phyloP scores from a whole-genome alignment of 2,113 vertebrate genomes.

The Leptobrachium leishanense region DNA sequence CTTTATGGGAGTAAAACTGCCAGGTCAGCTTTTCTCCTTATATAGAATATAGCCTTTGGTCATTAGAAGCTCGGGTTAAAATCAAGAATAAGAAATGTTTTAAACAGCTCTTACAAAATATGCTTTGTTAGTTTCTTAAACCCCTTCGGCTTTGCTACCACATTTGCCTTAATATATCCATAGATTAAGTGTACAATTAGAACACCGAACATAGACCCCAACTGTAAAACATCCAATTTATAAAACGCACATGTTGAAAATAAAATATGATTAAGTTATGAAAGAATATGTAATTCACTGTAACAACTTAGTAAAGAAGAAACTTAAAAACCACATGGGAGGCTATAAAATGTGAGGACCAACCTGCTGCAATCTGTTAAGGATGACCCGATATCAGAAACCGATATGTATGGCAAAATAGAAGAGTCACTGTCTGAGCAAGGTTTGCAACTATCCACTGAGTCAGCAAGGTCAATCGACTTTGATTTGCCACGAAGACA shows the following conservation, averaged over 20 bases:
- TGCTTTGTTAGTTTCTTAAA: not conserved
- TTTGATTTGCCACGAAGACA: slow-evolving; percentile 51
- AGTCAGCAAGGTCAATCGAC: slow-evolving; percentile 5
- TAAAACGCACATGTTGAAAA: no score
- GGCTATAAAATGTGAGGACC: slow-evolving; percentile 36
- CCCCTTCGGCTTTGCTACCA: no score
- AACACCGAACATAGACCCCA: no score
- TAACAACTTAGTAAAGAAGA: no score
- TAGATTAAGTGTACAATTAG: no score
- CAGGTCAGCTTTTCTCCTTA: not conserved
- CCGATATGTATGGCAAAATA: slow-evolving; percentile 46
- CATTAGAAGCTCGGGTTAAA: not conserved
- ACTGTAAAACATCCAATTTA: no score
- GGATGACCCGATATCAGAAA: slow-evolving; percentile 45
- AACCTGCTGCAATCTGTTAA: slow-evolving; percentile 64
- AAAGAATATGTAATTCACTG: no score
- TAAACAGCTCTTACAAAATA: not conserved
- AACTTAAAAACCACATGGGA: no score
- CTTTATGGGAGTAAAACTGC: not conserved
- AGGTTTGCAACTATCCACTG: slow-evolving; percentile 48
- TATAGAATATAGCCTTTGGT: not conserved
- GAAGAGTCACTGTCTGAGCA: slow-evolving; percentile 48
- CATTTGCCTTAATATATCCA: no score
- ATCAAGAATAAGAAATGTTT: not conserved
- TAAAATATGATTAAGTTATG: no score